Percentiles rank a stretch among this genome's conserved stretches.
These are phyloP conservation scores for Antennarius striatus DNA, from an alignment of 2,113 vertebrate genomes.

Conservation along the genomic window DNA sequence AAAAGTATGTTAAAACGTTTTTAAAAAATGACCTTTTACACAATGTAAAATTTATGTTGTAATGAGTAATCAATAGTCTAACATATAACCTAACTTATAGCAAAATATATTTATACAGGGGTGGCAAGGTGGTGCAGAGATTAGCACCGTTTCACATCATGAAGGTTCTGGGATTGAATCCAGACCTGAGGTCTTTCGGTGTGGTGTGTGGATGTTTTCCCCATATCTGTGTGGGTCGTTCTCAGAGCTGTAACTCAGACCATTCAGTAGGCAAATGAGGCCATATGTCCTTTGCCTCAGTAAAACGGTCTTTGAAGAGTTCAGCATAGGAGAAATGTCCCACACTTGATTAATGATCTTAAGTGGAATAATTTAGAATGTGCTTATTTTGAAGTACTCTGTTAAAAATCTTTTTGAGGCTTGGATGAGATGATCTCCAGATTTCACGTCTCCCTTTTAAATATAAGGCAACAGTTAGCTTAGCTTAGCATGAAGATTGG, in stretches of 20 bases:
- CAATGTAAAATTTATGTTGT: no score
- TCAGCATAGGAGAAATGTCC: not conserved
- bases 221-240: no score
- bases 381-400: not conserved
- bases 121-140: no score
- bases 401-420: not conserved
- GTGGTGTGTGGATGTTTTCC: no score
- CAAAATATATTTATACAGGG: no score
- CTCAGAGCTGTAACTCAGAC: not conserved
- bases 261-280: conserved; percentile 15
- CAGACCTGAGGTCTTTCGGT: no score
- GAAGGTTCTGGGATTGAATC: no score
- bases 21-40: no score
- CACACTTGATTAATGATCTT: not conserved
- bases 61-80: no score
- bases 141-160: no score
- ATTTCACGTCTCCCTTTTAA: not conserved
- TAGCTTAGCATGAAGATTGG: not conserved
- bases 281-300: conserved; percentile 11
- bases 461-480: not conserved
- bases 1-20: no score
- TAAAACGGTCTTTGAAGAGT: not conserved
- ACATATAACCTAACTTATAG: no score
- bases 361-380: not conserved
- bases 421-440: not conserved